Percentiles rank a stretch among this genome's conserved stretches.
These are phyloP conservation scores for Cepphus grylle DNA, from an alignment of 2,113 vertebrate species.

Conservation along the genomic window DNA sequence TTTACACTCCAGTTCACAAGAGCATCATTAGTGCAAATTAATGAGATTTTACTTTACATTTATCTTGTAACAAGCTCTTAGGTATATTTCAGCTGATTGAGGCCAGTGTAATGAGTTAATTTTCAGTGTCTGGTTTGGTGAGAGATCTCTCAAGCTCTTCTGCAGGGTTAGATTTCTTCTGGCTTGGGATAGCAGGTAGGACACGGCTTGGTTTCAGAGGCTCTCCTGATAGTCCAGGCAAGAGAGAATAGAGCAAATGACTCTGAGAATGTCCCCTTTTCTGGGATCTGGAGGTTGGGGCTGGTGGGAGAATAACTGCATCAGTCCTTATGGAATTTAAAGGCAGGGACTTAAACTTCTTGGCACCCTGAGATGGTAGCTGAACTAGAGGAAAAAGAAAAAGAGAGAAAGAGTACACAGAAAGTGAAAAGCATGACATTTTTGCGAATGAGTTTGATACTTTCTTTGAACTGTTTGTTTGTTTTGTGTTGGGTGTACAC, in stretches of 20 bases:
- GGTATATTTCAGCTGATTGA: not conserved
- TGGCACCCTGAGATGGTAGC: constrained; percentile 66
- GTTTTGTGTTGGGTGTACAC: not conserved
- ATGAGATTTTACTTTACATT: not conserved
- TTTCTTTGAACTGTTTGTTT: not conserved
- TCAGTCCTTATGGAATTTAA: constrained; percentile 53
- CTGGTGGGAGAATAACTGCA: constrained; percentile 49
- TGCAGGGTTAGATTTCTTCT: constrained; percentile 61
- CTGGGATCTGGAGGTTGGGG: constrained; percentile 23
- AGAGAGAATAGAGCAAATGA: constrained; percentile 61
- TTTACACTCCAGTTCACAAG: not conserved
- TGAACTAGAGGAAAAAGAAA: constrained; percentile 42
- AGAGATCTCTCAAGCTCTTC: not conserved
- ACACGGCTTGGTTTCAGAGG: constrained; percentile 73
- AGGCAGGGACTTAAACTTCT: constrained; percentile 72
- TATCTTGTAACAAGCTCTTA: not conserved
- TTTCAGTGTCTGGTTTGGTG: not conserved
- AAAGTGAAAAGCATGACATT: not conserved
- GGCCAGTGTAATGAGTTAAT: not conserved
- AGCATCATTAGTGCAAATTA: not conserved
- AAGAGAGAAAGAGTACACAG: not conserved
- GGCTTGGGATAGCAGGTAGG: constrained; percentile 83
- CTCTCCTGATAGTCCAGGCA: constrained; percentile 72
- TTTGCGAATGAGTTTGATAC: not conserved
- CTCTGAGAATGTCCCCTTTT: constrained; percentile 54